Evolutionary conservation across 2,888 invertebrate genomes (phyloP), one percentile per base, ranked within the genome.

Genomic region (Nebria salina): DNA sequence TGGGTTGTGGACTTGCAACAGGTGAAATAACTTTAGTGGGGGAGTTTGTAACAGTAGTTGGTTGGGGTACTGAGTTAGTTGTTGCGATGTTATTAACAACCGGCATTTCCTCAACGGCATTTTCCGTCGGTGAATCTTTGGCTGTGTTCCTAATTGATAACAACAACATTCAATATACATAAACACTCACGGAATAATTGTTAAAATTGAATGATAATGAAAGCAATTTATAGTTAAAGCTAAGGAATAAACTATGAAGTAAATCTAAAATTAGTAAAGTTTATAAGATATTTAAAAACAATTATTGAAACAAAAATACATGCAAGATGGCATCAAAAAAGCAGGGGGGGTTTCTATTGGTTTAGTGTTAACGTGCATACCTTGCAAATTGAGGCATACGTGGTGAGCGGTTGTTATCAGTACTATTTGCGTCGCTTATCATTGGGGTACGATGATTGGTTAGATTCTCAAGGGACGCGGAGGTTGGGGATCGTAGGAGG

Each of bases 1-100:
- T 87, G 25, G 88, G 87, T 82, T 86, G 86, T 68, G 88, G 88
- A 84, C 87, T 88, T 76, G 87, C 85, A 74, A 86, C 85, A 65
- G 88, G 87, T 80, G 87, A 87, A 82, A 85, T 82, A 25, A 84
- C 81, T 26, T 86, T 87, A 77, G 86, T 86, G 75, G 88, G 86
- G 74, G 88, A 86, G 81, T 84, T 85, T 76, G 86, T 85, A 77
- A 86, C 85, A 72, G 86, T 85, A 66, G 86, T 85, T 41, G 73
- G 43, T 65, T 78, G 64, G 26, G 82, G 73, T 75, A 77, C 76
- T 77, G 82, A 77, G 74, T 81, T 83, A 66, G 83, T 81, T 3
- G 83, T 81, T 9, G 81, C 76, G 68, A 79, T 81, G 68, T 74
- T 81, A n/a, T 77, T 82, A 73, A 66, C 80, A 43, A 76, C 76